Evolutionary conservation across 2,888 invertebrate species (phyloP), one percentile per base, ranked within the genome.

Genomic region (Criorhina ranunculi): DNA sequence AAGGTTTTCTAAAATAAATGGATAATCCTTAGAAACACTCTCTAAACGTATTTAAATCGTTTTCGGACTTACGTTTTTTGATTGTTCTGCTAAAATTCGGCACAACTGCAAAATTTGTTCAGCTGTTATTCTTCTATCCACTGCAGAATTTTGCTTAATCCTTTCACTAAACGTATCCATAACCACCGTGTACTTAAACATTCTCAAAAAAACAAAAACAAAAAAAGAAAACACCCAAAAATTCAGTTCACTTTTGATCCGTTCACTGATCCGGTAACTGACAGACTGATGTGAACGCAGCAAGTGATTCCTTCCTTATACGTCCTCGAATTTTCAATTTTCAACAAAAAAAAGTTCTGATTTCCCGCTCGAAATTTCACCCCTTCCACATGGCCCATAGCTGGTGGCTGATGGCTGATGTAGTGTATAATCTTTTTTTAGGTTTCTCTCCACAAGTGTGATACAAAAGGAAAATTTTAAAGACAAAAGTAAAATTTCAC

Each of bases 1-100:
- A 59, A 42, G 2, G 77, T 35, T 72, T 77, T 76, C 82, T 77
- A n/a, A 67, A 79, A 62, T 7, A 31, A 19, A n/a, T 17, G 3
- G 5, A 12, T 4, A 24, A 35, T 24, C 15, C 11, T 53, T 19
- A 37, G 17, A 12, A 0, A 5, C n/a, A 9, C n/a, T n/a, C 3
- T 31, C n/a, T n/a, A n/a, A 24, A 24, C 24, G 5, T 1, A 9
- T 9, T 11, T 7, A n/a, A n/a, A n/a, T n/a, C n/a, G n/a, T n/a
- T n/a, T n/a, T n/a, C n/a, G n/a, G n/a, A 81, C 81, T 77, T 86
- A 86, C 86, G 24, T 81, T 62, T 29, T 88, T 88, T 7, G 91
- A 90, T 86, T 90, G 91, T 70, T 91, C 91, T 3, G 91, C 89
- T 19, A 91, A 87, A 59, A 91, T 89, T 42, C 89, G 88, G 42